phyloP scores from a whole-genome alignment of 2,113 vertebrate genomes.

The Taxidea taxus region DNA sequence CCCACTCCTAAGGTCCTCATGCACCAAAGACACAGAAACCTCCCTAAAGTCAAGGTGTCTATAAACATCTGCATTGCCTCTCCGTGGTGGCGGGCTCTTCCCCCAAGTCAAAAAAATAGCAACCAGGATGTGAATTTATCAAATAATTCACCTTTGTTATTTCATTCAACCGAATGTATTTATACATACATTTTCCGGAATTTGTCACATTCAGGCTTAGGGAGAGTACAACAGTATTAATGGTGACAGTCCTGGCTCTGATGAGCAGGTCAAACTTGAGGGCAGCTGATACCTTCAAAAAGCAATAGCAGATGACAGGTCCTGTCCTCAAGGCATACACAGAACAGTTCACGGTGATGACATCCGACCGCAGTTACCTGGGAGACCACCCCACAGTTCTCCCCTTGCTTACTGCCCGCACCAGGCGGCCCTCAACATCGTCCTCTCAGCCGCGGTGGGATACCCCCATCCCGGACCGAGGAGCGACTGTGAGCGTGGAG shows the following conservation, averaged over 20 bases:
- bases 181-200: background rate
- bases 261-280: background rate
- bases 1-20: background rate
- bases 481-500: background rate
- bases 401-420: background rate
- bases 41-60: background rate
- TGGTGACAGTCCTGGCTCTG: background rate
- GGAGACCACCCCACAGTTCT: background rate
- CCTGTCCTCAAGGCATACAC: background rate
- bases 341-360: background rate
- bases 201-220: background rate
- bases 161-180: background rate
- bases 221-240: background rate
- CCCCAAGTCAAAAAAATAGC: background rate
- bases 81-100: background rate
- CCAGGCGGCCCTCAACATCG: background rate
- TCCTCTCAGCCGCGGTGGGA: background rate
- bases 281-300: background rate
- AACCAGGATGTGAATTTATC: background rate
- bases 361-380: background rate
- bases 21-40: background rate
- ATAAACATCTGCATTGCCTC: background rate
- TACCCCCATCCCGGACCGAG: background rate
- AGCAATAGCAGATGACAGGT: background rate
- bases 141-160: constrained; percentile 16